phyloP scores from a whole-genome alignment of 2,888 invertebrate species.

The Empis livida region DNA sequence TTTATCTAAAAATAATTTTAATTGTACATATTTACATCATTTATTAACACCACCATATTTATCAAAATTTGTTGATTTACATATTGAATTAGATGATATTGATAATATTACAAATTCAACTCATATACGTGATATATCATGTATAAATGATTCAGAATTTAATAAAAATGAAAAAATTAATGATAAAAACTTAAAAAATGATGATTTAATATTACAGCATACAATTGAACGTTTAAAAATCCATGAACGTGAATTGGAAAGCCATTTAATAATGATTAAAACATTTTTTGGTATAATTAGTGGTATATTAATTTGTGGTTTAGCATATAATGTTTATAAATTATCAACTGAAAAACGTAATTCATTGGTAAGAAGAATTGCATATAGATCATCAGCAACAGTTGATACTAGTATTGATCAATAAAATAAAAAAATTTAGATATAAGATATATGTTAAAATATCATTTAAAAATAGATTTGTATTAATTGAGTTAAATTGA shows the following conservation, averaged over 20 bases:
- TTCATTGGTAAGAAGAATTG: slow-evolving; percentile 3
- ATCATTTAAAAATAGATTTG: no score
- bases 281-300: neutral
- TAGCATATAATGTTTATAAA: neutral
- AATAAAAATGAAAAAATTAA: slow-evolving; percentile 6
- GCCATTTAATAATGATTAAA: slow-evolving; percentile 23
- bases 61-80: slow-evolving; percentile 20
- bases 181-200: neutral
- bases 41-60: slow-evolving; percentile 27
- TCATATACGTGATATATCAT: slow-evolving; percentile 31
- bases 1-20: slow-evolving; percentile 29
- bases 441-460: no score
- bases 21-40: slow-evolving; percentile 30
- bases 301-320: neutral
- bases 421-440: no score
- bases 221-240: slow-evolving; percentile 17
- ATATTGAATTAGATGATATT: slow-evolving; percentile 25
- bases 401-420: neutral
- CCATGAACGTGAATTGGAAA: slow-evolving; percentile 23
- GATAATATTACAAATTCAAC: slow-evolving; percentile 18
- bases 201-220: slow-evolving; percentile 1
- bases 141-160: slow-evolving; percentile 15
- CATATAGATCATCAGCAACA: slow-evolving; percentile 8
- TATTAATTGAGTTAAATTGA: no score
- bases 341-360: neutral